Percentiles rank a stretch among this genome's conserved stretches.
Evolutionary conservation across 1,140 invertebrate species (phyloP).

Genomic region (Drosophila burlai): DNA sequence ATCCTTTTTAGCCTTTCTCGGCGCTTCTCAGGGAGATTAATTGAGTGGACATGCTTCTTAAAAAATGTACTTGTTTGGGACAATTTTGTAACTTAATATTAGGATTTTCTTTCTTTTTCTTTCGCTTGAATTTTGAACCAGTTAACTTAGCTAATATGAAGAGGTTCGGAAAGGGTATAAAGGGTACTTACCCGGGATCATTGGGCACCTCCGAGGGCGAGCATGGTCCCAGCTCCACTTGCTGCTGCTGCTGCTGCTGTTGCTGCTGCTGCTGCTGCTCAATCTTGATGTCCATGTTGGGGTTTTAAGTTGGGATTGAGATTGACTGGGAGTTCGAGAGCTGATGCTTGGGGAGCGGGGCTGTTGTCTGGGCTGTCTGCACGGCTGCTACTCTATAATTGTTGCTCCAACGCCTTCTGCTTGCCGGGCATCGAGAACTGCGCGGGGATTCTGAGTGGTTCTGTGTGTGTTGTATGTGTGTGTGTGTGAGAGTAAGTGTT

Average conservation of each 20-base stretch:
- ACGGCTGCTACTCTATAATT: conserved; percentile 59
- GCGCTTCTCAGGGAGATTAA: not conserved
- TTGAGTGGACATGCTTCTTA: not conserved
- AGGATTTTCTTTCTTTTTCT: not conserved
- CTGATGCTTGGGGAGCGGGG: conserved; percentile 16
- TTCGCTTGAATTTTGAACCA: not conserved
- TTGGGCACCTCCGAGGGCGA: conserved; percentile 94
- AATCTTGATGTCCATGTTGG: conserved; percentile 83
- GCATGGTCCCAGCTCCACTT: conserved; percentile 87
- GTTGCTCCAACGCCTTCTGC: conserved; percentile 53
- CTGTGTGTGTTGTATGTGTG: conserved; percentile 14
- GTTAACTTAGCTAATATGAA: not conserved
- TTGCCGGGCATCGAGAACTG: conserved; percentile 50
- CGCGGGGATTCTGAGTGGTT: conserved; percentile 11
- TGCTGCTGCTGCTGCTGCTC: conserved; percentile 87
- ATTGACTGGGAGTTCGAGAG: conserved; percentile 23
- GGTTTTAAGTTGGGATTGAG: conserved; percentile 33
- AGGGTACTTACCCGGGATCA: conserved; percentile 92
- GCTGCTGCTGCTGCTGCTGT: conserved; percentile 87
- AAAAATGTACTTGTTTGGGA: not conserved
- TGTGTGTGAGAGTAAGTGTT: conserved; percentile 5
- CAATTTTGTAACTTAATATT: not conserved
- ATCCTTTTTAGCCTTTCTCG: not conserved
- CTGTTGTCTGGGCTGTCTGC: conserved; percentile 43
- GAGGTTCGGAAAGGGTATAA: not conserved